Base-by-base conservation (phyloP, 2,888 invertebrate genomes). In the Pandemis heparana region DNA sequence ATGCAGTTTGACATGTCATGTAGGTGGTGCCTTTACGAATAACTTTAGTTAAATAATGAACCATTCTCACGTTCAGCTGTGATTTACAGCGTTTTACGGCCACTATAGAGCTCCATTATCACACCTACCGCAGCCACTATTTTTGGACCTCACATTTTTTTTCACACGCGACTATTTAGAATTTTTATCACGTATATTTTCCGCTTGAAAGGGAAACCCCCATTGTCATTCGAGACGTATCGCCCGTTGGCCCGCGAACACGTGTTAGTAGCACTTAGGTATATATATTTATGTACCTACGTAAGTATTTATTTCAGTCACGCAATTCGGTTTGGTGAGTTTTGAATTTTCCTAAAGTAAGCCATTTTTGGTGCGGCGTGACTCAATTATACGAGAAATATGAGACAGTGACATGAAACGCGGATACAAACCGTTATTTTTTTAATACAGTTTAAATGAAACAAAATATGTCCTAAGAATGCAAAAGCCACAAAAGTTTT, bases 131-230 rank as follows among this genome's bases (percentile, higher is more conserved):
- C 93, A 93, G 92, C 83, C 89, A 89, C 87, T 89, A 89, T 91
- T 89, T 92, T 92, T 89, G 89, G 90, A 89, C 88, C 89, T 88
- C 84, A 86, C 87, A 90, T 89, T 91, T 82, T 92, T 91, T 93
- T 94, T 94, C 92, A 93, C 94, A 94, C 91, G 93, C 92, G 81
- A 90, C 87, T 83, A 81, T 90, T 92, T 91, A 87, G 90, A 89
- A 92, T 94, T 91, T 93, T 89, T 91, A 92, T 92, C 94, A 94
- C 94, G 94, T 94, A 92, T 93, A 93, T 94, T 93, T 94, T 91
- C 91, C 89, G 90, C 90, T 90, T 85, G 92, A 92, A 92, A 94
- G 93, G 93, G 94, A 94, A 94, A 93, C 91, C 89, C 86, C 85
- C 86, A 94, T 94, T 94, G 94, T 92, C 88, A 94, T 94, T 93